Percentiles rank a stretch among this genome's conserved stretches.
These are phyloP conservation scores for Tuta absoluta DNA, from an alignment of 2,888 invertebrate species.

Conservation along the genomic window DNA sequence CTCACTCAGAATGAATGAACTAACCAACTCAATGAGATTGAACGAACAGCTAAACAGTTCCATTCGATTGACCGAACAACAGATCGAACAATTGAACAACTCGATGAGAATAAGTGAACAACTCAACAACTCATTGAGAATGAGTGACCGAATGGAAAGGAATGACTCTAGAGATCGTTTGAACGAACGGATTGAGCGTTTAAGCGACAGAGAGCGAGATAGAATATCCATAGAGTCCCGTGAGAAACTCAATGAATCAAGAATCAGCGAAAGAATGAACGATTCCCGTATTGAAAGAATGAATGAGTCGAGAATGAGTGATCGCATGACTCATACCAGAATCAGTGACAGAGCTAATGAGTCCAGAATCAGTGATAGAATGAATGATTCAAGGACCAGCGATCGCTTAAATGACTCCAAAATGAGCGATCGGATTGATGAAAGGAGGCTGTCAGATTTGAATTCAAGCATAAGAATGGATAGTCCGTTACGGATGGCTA, in stretches of 20 bases:
- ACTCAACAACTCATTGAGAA: conserved; percentile 48
- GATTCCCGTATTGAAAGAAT: conserved; percentile 44
- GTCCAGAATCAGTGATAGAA: conserved; percentile 41
- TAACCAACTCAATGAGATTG: conserved; percentile 48
- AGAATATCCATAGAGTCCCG: conserved; percentile 39
- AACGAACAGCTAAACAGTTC: conserved; percentile 51
- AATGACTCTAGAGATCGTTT: conserved; percentile 39
- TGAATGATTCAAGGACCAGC: conserved; percentile 44
- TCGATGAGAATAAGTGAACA: conserved; percentile 48
- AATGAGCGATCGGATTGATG: conserved; percentile 44
- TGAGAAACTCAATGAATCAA: conserved; percentile 46
- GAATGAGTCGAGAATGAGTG: conserved; percentile 47
- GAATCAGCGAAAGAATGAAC: conserved; percentile 55
- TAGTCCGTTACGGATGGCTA: conserved; percentile 54
- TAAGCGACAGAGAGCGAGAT: conserved; percentile 39
- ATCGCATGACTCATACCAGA: conserved; percentile 44
- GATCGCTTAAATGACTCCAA: conserved; percentile 44
- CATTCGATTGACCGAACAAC: conserved; percentile 51
- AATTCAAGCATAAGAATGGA: conserved; percentile 68
- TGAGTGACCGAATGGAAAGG: conserved; percentile 31
- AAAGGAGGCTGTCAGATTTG: conserved; percentile 56
- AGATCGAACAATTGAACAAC: conserved; percentile 50
- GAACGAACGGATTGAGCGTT: conserved; percentile 38
- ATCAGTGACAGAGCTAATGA: conserved; percentile 44
- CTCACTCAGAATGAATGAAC: conserved; percentile 48